phyloP scores from a whole-genome alignment of 2,113 vertebrate species.

The Neotoma lepida region DNA sequence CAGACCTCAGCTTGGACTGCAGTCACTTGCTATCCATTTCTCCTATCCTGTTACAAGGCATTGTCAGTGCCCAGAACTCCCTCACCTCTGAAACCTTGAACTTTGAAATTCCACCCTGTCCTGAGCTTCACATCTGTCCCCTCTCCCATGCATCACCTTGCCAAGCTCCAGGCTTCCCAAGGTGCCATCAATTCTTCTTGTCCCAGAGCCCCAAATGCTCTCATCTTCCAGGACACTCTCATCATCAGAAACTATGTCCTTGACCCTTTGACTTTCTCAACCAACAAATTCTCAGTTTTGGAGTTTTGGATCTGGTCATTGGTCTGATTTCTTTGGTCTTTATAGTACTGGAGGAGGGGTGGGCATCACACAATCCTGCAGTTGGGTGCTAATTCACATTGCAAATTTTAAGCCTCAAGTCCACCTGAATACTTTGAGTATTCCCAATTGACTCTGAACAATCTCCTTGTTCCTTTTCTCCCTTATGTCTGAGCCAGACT shows the following conservation, averaged over 20 bases:
- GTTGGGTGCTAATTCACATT: neutral
- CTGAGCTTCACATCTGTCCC: neutral
- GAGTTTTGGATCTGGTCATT: neutral
- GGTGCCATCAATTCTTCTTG: neutral
- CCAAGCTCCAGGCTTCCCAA: neutral
- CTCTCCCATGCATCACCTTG: too few relatives aligned
- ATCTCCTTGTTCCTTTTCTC: neutral
- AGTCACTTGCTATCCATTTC: conserved; percentile 34
- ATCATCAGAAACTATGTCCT: neutral
- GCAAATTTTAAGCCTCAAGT: conserved; percentile 9
- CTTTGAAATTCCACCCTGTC: conserved; percentile 68
- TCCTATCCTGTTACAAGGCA: conserved; percentile 67
- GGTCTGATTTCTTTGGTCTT: neutral
- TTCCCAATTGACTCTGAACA: neutral
- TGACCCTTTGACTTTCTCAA: neutral
- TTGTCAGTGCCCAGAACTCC: conserved; percentile 22
- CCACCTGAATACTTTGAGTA: neutral
- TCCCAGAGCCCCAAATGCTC: too few relatives aligned
- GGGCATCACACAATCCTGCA: neutral
- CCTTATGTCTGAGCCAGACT: neutral
- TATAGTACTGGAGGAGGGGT: neutral
- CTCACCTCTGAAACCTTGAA: conserved; percentile 53
- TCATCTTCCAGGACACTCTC: neutral
- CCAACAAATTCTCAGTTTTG: neutral
- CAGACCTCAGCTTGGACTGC: neutral